Evolutionary conservation across 1,140 invertebrate genomes (phyloP).

Genomic region (Procambarus virginalis): DNA sequence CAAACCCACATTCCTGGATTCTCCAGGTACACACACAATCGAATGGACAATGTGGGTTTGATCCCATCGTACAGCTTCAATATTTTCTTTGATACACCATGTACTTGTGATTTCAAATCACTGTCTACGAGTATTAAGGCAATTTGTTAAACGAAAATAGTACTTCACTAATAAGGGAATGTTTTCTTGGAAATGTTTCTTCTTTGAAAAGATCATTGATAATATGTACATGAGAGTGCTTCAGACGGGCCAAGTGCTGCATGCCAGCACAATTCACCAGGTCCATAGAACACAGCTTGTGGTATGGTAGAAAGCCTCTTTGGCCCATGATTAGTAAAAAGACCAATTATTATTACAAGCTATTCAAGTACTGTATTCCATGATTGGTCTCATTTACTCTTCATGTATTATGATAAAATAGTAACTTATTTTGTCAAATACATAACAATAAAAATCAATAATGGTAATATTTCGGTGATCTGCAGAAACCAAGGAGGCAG

Average conservation of each 20-base stretch:
- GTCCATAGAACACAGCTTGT: constrained; percentile 29
- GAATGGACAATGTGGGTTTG: too few relatives aligned
- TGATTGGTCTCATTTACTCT: not conserved
- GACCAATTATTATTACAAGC: not conserved
- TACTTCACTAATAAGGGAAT: constrained; percentile 13
- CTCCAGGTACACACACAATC: too few relatives aligned
- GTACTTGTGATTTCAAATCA: not conserved
- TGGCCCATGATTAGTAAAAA: constrained; percentile 35
- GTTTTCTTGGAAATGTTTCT: constrained; percentile 43
- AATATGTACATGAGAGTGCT: not conserved
- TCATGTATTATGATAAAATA: not conserved
- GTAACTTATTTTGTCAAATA: not conserved
- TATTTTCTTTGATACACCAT: too few relatives aligned
- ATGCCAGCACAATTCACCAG: not conserved
- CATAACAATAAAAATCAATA: not conserved
- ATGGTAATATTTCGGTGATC: not conserved
- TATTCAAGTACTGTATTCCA: not conserved
- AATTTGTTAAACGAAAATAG: constrained; percentile 2
- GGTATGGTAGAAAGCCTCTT: constrained; percentile 6
- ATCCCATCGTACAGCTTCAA: too few relatives aligned
- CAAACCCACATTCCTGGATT: too few relatives aligned
- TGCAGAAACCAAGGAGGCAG: not conserved
- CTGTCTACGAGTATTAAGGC: not conserved
- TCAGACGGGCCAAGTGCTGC: too few relatives aligned
- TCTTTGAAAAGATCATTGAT: not conserved